Percentiles rank a stretch among this genome's conserved stretches.
Conservation (phyloP, 2,888 invertebrate genomes). For the Cantharis rustica region DNA sequence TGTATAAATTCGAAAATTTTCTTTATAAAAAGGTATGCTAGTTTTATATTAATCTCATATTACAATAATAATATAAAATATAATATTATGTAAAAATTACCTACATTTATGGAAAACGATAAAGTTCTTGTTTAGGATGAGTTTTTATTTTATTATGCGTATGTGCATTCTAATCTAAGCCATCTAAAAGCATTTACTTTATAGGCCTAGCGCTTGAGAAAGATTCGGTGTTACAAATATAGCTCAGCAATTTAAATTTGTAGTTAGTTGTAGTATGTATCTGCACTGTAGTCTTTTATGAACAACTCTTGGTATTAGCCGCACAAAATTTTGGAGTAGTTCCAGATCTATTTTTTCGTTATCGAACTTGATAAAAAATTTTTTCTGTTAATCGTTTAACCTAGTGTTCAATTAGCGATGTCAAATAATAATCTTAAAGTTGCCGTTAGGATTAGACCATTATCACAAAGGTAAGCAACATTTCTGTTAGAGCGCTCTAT, state of each 20-base stretch:
- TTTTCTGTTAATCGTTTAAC: not conserved
- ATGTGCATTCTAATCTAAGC: not conserved
- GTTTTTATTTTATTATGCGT: no score
- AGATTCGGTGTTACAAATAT: slow-evolving; percentile 1
- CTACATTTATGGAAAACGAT: no score
- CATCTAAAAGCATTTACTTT: not conserved
- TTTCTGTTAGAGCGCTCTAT: slow-evolving; percentile 2
- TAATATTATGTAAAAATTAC: no score
- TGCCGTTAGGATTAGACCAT: slow-evolving; percentile 67
- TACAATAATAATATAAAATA: no score
- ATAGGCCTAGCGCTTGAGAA: not conserved
- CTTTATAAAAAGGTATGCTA: no score
- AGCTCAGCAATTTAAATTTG: not conserved
- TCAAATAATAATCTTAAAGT: slow-evolving; percentile 62
- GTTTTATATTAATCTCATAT: no score
- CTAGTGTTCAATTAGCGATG: not conserved
- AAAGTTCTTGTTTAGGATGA: no score
- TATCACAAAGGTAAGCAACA: slow-evolving; percentile 64
- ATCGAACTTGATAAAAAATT: not conserved
- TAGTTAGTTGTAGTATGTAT: not conserved
- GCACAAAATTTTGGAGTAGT: not conserved
- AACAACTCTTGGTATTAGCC: slow-evolving; percentile 2
- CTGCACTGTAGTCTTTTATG: not conserved
- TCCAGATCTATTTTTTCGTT: not conserved
- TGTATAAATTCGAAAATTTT: no score